These are phyloP conservation scores for Leucophora obtusa DNA, from an alignment of 2,888 invertebrate genomes.

Conservation along the genomic window DNA sequence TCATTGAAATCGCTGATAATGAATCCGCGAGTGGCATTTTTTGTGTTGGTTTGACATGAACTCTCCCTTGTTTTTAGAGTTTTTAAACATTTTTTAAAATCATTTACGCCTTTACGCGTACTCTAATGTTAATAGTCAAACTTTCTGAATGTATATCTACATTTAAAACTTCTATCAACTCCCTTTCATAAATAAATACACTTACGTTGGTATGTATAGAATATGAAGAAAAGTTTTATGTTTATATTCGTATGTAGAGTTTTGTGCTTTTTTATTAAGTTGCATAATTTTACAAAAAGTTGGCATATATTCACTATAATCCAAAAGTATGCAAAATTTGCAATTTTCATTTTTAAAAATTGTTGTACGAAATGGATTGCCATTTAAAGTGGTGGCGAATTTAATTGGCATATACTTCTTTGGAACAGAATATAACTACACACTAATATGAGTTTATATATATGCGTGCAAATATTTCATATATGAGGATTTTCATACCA, in stretches of 20 bases:
- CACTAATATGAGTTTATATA: no score
- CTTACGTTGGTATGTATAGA: not conserved
- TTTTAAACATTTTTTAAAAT: slow-evolving; percentile 11
- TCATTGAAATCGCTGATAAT: no score
- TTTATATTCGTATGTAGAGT: not conserved
- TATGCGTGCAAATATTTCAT: no score
- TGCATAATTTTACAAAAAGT: not conserved
- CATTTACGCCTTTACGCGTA: slow-evolving; percentile 52
- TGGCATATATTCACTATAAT: not conserved
- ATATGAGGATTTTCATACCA: no score
- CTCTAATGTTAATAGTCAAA: slow-evolving; percentile 48
- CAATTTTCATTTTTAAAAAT: not conserved
- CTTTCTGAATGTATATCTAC: slow-evolving; percentile 12
- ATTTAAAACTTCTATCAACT: not conserved
- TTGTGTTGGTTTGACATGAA: no score
- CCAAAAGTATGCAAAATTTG: no score
- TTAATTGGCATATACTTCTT: no score
- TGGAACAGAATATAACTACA: no score
- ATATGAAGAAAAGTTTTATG: not conserved
- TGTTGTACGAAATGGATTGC: no score
- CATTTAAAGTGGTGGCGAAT: no score
- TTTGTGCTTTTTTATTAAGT: not conserved
- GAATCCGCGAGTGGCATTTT: no score
- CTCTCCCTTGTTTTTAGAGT: not conserved
- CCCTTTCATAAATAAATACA: not conserved